These are phyloP conservation scores for Microcaecilia unicolor DNA, from an alignment of 2,797 vertebrate genomes.

Conservation along the genomic window DNA sequence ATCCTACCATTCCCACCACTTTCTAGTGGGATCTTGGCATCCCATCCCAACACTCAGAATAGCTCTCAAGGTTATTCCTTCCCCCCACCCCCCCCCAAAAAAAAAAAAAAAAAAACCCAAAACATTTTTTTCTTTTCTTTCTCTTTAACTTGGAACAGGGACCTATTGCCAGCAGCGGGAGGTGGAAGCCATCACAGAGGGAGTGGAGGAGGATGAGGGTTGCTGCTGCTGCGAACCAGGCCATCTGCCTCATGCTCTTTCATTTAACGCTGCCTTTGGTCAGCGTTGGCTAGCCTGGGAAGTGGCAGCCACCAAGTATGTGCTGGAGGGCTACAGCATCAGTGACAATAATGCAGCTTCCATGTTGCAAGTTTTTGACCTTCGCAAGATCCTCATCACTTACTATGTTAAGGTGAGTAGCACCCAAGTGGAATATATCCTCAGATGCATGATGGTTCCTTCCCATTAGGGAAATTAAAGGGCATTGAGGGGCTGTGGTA, in stretches of 20 bases:
- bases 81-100: accelerated
- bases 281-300: slow-evolving; percentile 58
- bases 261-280: slow-evolving; percentile 49
- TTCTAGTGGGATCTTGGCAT: not conserved
- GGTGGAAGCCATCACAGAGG: slow-evolving; percentile 53
- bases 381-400: slow-evolving; percentile 51
- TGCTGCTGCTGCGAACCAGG: slow-evolving; percentile 52
- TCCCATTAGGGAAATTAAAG: too few relatives aligned
- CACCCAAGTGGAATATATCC: too few relatives aligned
- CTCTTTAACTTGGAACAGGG: too few relatives aligned
- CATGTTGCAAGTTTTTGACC: slow-evolving; percentile 51
- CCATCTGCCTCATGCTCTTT: slow-evolving; percentile 43
- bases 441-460: too few relatives aligned
- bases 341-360: slow-evolving; percentile 49
- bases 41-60: not conserved
- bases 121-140: too few relatives aligned
- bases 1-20: too few relatives aligned
- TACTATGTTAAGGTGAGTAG: slow-evolving; percentile 49
- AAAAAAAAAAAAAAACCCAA: too few relatives aligned
- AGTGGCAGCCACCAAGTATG: slow-evolving; percentile 48
- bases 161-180: slow-evolving; percentile 52
- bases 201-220: slow-evolving; percentile 48
- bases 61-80: too few relatives aligned
- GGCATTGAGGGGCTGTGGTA: too few relatives aligned
- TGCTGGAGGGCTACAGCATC: slow-evolving; percentile 53